Conservation (phyloP, 1,140 invertebrate species). For the Oryzaephilus surinamensis region DNA sequence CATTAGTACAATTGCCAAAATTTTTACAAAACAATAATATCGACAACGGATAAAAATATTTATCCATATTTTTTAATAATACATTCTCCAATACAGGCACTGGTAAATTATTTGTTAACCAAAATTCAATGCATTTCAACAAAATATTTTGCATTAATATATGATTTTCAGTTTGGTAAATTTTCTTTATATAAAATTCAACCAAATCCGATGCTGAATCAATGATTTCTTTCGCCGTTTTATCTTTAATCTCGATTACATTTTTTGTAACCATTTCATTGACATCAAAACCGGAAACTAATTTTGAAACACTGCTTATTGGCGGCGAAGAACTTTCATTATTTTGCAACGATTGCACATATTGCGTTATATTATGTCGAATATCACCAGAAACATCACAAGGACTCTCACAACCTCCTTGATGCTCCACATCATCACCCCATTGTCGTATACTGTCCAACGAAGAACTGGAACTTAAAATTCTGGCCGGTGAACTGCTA, state of each 20-base stretch:
- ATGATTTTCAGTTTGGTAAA: constrained; percentile 33
- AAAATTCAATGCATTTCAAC: constrained; percentile 38
- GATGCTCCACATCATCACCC: constrained; percentile 31
- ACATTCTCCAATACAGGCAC: constrained; percentile 35
- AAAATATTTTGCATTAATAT: constrained; percentile 36
- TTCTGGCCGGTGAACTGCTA: constrained; percentile 28
- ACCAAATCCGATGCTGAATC: constrained; percentile 27
- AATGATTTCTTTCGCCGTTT: constrained; percentile 21
- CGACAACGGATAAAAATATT: constrained; percentile 39
- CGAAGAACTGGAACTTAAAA: constrained; percentile 32
- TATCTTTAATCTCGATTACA: constrained; percentile 25
- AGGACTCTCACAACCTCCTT: constrained; percentile 33
- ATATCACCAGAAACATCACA: constrained; percentile 30
- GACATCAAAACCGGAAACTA: constrained; percentile 15
- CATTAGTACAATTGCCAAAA: constrained; percentile 30
- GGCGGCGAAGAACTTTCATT: constrained; percentile 22
- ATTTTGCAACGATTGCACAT: constrained; percentile 29
- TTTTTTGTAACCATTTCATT: constrained; percentile 7
- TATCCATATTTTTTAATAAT: constrained; percentile 38
- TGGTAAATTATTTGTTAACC: constrained; percentile 36
- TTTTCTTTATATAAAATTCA: constrained; percentile 32
- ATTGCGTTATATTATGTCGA: constrained; percentile 30
- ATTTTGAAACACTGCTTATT: constrained; percentile 27
- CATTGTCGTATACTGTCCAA: constrained; percentile 33
- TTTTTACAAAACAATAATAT: constrained; percentile 39